Evolutionary conservation across 2,888 invertebrate genomes (phyloP).

Genomic region (Gnatocerus cornutus): DNA sequence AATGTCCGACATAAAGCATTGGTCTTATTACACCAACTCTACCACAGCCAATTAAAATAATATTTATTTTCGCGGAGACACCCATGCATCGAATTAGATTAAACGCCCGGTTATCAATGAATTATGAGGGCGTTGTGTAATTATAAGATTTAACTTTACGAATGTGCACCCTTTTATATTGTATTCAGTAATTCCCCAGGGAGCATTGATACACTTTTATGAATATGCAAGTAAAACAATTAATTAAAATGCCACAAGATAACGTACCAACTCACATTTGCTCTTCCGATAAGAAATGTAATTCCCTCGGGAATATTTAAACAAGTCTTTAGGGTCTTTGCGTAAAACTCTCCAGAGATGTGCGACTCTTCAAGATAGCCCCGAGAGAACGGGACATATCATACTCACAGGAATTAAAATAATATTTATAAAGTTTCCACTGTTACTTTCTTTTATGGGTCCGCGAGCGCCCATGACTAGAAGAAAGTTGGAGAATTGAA

Average conservation of each 20-base stretch:
- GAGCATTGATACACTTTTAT: slow-evolving; percentile 67
- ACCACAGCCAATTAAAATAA: slow-evolving; percentile 15
- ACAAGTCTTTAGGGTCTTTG: slow-evolving; percentile 68
- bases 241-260: slow-evolving; percentile 63
- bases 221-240: slow-evolving; percentile 67
- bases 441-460: slow-evolving; percentile 28
- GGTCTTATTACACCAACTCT: no score
- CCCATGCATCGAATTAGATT: slow-evolving; percentile 35
- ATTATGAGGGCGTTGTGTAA: slow-evolving; percentile 33
- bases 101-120: slow-evolving; percentile 40
- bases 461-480: slow-evolving; percentile 15
- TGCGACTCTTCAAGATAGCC: slow-evolving; percentile 62
- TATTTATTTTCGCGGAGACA: slow-evolving; percentile 13
- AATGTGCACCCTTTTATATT: slow-evolving; percentile 41
- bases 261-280: slow-evolving; percentile 57
- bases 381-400: slow-evolving; percentile 59
- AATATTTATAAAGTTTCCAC: slow-evolving; percentile 53
- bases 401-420: slow-evolving; percentile 67
- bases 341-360: slow-evolving; percentile 64
- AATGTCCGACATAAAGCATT: no score
- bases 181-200: slow-evolving; percentile 59
- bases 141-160: slow-evolving; percentile 28
- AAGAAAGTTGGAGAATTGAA: neutral
- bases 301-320: slow-evolving; percentile 69
- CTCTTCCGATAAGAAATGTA: slow-evolving; percentile 65